Evolutionary conservation across 1,140 invertebrate species (phyloP).

Genomic region (Pogonomyrmex californicus): DNA sequence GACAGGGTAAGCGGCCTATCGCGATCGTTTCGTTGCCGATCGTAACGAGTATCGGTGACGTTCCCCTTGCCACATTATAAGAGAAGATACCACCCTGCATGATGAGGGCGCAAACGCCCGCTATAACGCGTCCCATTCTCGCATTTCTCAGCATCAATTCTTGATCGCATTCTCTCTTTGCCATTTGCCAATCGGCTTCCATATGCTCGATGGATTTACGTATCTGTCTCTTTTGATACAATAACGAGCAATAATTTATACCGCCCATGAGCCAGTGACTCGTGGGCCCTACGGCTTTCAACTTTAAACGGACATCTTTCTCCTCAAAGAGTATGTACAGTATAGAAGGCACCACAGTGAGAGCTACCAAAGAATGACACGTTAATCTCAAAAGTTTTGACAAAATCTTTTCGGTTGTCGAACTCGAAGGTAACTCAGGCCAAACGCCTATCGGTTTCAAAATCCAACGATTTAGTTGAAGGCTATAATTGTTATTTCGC

Average conservation of each 20-base stretch:
- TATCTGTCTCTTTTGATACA: slow-evolving; percentile 70
- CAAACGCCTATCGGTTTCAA: slow-evolving; percentile 35
- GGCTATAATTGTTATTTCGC: slow-evolving; percentile 33
- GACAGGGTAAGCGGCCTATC: slow-evolving; percentile 24
- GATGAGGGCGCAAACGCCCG: slow-evolving; percentile 33
- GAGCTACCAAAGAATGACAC: slow-evolving; percentile 15
- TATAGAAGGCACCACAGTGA: slow-evolving; percentile 6
- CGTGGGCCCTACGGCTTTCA: slow-evolving; percentile 75
- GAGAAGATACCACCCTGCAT: slow-evolving; percentile 53
- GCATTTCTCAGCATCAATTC: slow-evolving; percentile 47
- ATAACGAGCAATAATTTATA: slow-evolving; percentile 75
- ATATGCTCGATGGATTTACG: slow-evolving; percentile 72
- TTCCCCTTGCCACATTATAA: slow-evolving; percentile 15
- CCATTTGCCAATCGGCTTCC: slow-evolving; percentile 74
- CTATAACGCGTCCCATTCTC: slow-evolving; percentile 22
- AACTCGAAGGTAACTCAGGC: background rate
- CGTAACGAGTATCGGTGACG: slow-evolving; percentile 2
- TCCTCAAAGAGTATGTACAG: slow-evolving; percentile 62
- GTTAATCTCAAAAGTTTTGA: background rate
- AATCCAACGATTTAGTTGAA: slow-evolving; percentile 36
- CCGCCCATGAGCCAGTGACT: slow-evolving; percentile 77
- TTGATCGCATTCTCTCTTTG: slow-evolving; percentile 29
- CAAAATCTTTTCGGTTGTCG: background rate
- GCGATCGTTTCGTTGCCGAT: slow-evolving; percentile 59
- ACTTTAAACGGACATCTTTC: slow-evolving; percentile 65